Evolutionary conservation across 1,140 invertebrate species (phyloP).

Genomic region (Epicauta chinensis): DNA sequence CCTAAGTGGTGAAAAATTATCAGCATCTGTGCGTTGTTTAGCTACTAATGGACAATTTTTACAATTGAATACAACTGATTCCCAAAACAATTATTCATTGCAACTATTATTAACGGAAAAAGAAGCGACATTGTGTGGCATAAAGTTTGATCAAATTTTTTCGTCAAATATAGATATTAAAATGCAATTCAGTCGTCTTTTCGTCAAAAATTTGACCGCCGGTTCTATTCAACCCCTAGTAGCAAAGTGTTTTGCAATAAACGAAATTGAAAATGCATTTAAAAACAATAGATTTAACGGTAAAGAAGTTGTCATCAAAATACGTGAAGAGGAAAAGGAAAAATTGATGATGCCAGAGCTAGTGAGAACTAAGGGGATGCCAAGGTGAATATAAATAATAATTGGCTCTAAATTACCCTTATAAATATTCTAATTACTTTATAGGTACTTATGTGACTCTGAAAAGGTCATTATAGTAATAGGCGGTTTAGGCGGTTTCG

Average conservation of each 20-base stretch:
- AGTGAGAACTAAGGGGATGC: no score
- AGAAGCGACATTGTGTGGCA: conserved; percentile 81
- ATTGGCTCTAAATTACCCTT: no score
- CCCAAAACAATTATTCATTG: conserved; percentile 56
- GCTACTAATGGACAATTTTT: conserved; percentile 61
- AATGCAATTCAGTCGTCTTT: conserved; percentile 46
- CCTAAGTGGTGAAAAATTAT: conserved; percentile 67
- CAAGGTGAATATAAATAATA: no score
- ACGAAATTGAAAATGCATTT: no score
- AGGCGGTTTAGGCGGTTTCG: conserved; percentile 84
- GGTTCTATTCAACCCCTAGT: conserved; percentile 83
- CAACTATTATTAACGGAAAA: conserved; percentile 72
- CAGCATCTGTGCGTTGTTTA: conserved; percentile 73
- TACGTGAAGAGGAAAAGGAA: no score
- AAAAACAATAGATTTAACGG: no score
- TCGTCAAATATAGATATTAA: conserved; percentile 55
- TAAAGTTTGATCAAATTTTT: conserved; percentile 71
- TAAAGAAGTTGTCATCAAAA: no score
- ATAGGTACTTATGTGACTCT: conserved; percentile 37
- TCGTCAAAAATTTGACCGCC: conserved; percentile 74
- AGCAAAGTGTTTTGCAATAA: no score
- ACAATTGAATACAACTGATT: no score
- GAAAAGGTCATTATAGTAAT: conserved; percentile 53
- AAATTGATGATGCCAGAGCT: no score
- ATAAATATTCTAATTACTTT: no score